Percentiles rank a stretch among this genome's conserved stretches.
Conservation (phyloP, 2,888 invertebrate genomes). For the Paralinhomoeus sp. region DNA sequence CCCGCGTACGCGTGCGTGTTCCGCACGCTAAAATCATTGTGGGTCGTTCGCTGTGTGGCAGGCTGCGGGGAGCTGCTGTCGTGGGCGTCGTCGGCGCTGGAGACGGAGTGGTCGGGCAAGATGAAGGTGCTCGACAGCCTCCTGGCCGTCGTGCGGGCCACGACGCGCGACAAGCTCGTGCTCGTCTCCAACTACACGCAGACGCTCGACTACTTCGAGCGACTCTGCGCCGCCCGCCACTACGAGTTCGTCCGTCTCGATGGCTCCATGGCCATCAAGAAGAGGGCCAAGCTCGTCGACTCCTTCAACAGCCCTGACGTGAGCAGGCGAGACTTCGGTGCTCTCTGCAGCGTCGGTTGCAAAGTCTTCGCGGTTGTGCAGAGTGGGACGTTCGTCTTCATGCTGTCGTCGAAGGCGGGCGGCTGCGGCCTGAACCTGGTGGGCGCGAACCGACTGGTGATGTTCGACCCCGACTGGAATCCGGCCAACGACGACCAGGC, state of each 20-base stretch:
- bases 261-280: slow-evolving; percentile 91
- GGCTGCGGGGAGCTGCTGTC: slow-evolving; percentile 42
- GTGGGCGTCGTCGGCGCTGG: too few species aligned
- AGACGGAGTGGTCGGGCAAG: slow-evolving; percentile 48
- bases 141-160: slow-evolving; percentile 66
- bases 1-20: too few species aligned
- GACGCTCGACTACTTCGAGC: slow-evolving; percentile 84
- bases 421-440: slow-evolving; percentile 96
- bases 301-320: slow-evolving; percentile 61
- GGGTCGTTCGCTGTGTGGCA: not conserved
- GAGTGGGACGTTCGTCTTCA: slow-evolving; percentile 75
- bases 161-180: slow-evolving; percentile 64
- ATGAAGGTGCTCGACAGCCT: slow-evolving; percentile 83
- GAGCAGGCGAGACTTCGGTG: not conserved
- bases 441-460: slow-evolving; percentile 76
- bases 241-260: slow-evolving; percentile 81
- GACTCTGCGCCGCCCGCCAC: slow-evolving; percentile 41
- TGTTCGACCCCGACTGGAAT: slow-evolving; percentile 99
- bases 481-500: slow-evolving; percentile 99
- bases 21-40: too few species aligned
- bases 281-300: slow-evolving; percentile 82
- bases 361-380: too few species aligned
- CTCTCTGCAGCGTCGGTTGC: not conserved
- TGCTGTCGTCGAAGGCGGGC: slow-evolving; percentile 96
- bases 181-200: slow-evolving; percentile 97